Conservation (phyloP, 2,113 vertebrate species). For the Apus apus region DNA sequence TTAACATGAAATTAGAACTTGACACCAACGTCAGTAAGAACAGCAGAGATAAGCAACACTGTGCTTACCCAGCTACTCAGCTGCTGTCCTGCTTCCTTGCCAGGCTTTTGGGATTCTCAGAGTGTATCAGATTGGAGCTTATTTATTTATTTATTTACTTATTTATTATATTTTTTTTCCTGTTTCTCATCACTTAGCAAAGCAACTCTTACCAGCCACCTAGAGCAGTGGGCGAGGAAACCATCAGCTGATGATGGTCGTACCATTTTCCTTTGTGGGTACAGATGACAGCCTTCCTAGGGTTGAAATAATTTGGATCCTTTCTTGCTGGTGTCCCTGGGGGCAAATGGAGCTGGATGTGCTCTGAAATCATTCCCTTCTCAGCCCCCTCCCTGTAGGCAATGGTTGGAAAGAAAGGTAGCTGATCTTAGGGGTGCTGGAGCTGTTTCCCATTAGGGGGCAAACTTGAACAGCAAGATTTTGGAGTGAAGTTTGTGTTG, state of each 20-base stretch:
- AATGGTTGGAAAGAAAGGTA: not conserved
- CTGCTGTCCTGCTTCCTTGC: not conserved
- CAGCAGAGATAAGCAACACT: not conserved
- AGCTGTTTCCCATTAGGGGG: not conserved
- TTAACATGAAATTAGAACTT: not conserved
- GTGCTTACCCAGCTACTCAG: not conserved
- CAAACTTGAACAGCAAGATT: not conserved
- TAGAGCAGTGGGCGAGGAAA: not conserved
- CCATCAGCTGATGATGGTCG: fast-evolving
- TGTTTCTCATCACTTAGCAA: not conserved
- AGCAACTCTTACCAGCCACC: not conserved
- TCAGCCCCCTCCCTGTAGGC: not conserved
- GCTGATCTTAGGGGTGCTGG: not conserved
- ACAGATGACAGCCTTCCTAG: not conserved
- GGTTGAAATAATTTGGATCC: not conserved
- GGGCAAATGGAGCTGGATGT: not conserved
- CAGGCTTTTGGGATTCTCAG: not conserved
- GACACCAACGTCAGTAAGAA: not conserved
- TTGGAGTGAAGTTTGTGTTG: not conserved
- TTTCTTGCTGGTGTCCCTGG: not conserved
- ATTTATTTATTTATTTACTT: not conserved
- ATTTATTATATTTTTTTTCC: no score
- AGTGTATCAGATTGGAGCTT: not conserved
- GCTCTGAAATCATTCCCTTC: not conserved
- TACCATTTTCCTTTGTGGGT: not conserved